These are phyloP conservation scores for Orchesella cincta DNA, from an alignment of 1,140 invertebrate species.

Conservation along the genomic window DNA sequence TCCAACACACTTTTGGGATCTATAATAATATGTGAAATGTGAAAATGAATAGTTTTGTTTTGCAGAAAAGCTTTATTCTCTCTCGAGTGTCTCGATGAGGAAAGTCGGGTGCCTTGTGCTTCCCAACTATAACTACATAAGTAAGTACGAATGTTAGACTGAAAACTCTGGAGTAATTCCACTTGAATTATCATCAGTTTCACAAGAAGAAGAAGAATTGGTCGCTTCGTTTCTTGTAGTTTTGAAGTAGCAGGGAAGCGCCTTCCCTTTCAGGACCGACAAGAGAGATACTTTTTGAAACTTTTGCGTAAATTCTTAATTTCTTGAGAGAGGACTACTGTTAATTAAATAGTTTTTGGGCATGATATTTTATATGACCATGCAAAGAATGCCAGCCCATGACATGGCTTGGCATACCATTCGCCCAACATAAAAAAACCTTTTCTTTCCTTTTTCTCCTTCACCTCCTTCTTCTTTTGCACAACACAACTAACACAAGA, in stretches of 20 bases:
- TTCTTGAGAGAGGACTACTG: slow-evolving; percentile 14
- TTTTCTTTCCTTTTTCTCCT: background rate
- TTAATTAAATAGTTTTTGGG: slow-evolving; percentile 28
- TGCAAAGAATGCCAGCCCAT: background rate
- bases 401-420: background rate
- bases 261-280: too few relatives aligned
- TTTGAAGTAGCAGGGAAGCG: background rate
- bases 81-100: background rate
- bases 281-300: background rate
- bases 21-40: slow-evolving; percentile 18
- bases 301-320: slow-evolving; percentile 24
- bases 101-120: background rate
- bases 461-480: background rate
- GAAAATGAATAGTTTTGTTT: slow-evolving; percentile 8
- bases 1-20: background rate
- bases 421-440: background rate
- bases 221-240: background rate
- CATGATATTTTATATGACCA: slow-evolving; percentile 7
- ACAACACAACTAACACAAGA: background rate
- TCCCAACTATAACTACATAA: background rate
- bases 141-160: background rate
- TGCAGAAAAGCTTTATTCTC: slow-evolving; percentile 5
- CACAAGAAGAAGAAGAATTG: slow-evolving; percentile 15
- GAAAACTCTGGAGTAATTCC: slow-evolving; percentile 5
- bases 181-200: slow-evolving; percentile 8